Evolutionary conservation across 30 jellyfish, hydroid and myxozoan genomes (phyloP).

Genomic region (Turritopsis rubra): DNA sequence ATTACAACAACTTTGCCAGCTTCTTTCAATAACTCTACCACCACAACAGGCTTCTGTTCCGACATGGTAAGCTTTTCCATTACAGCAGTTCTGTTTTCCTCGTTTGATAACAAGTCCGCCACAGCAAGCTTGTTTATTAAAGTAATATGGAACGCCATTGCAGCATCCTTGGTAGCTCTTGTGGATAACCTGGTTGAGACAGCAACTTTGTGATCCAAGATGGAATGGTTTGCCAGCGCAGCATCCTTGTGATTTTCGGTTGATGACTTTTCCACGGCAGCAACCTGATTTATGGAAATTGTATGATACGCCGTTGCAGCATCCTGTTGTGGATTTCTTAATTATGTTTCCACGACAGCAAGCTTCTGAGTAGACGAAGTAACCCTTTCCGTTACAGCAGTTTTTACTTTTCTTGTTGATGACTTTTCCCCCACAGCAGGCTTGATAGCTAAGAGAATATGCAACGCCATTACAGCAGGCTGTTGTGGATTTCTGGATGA

Average conservation of each 20-base stretch:
- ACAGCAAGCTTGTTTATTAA: not conserved
- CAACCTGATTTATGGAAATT: not conserved
- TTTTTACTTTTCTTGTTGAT: not conserved
- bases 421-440: not conserved
- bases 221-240: not conserved
- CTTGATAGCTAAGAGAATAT: not conserved
- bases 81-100: not conserved
- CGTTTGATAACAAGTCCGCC: not conserved
- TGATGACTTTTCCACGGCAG: not conserved
- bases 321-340: not conserved
- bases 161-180: not conserved
- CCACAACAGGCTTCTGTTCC: not conserved
- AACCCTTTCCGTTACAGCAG: not conserved
- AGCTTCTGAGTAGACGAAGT: not conserved
- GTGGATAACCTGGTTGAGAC: not conserved
- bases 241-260: not conserved
- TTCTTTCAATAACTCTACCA: not conserved
- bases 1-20: not conserved
- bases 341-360: not conserved
- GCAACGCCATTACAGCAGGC: not conserved
- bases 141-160: not conserved
- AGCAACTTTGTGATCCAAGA: not conserved
- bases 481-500: not conserved
- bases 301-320: not conserved
- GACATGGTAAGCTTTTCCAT: not conserved